Conservation (phyloP, 2,888 invertebrate genomes). For the Dryadula phaetusa region DNA sequence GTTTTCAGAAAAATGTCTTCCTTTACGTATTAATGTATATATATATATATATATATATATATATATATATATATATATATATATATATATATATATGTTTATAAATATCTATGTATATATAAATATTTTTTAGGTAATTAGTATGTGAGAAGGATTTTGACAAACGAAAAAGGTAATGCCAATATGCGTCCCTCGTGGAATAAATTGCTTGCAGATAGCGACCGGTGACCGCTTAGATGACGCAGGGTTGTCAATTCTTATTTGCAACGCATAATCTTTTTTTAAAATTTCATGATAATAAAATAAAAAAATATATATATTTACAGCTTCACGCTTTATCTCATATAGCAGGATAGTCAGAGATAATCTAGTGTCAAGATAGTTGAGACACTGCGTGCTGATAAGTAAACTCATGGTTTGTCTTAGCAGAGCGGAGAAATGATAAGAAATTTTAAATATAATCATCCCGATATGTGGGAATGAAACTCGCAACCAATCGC, state of each 20-base stretch:
- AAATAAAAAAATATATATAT: background rate
- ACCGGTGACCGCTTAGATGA: constrained; percentile 29
- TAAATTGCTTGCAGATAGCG: constrained; percentile 49
- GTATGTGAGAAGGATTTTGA: constrained; percentile 69
- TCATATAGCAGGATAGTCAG: too few species aligned
- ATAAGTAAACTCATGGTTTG: too few species aligned
- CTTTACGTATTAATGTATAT: too few species aligned
- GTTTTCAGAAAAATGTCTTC: too few species aligned
- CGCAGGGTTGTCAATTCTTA: constrained; percentile 45
- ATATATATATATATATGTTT: background rate
- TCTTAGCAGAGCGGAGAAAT: too few species aligned
- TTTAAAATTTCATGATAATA: background rate
- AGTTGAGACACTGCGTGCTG: too few species aligned
- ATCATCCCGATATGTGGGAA: too few species aligned
- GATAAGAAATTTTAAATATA: too few species aligned
- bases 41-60: too few species aligned
- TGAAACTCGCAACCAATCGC: too few species aligned
- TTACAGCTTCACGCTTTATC: too few species aligned
- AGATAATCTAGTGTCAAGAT: too few species aligned
- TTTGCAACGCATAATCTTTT: background rate
- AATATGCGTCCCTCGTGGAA: constrained; percentile 55
- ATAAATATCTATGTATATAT: background rate
- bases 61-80: background rate
- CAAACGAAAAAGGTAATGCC: constrained; percentile 58
- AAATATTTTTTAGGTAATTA: constrained; percentile 45